Percentiles rank a stretch among this genome's conserved stretches.
Evolutionary conservation across 1,140 invertebrate species (phyloP).

Genomic region (Procambarus virginalis): DNA sequence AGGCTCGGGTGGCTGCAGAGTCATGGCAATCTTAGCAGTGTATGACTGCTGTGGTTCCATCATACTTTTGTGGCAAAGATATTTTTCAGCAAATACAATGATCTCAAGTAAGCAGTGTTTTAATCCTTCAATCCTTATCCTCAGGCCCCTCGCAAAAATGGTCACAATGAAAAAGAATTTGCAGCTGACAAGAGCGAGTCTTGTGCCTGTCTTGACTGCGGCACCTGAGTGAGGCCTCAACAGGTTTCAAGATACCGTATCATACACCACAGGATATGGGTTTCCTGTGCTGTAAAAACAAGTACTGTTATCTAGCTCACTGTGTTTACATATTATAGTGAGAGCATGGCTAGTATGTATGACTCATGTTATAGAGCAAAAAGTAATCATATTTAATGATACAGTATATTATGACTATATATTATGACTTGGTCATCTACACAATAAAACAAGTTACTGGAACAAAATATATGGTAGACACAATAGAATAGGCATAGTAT

Average conservation of each 20-base stretch:
- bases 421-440: too few relatives aligned
- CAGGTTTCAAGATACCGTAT: slow-evolving; percentile 11
- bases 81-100: background rate
- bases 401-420: too few relatives aligned
- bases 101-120: background rate
- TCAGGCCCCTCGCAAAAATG: background rate
- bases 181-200: too few relatives aligned
- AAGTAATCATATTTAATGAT: too few relatives aligned
- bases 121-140: background rate
- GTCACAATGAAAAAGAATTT: background rate
- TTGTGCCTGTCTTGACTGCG: background rate
- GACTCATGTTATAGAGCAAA: too few relatives aligned
- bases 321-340: too few relatives aligned
- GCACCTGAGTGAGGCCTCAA: background rate
- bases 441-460: too few relatives aligned
- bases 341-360: too few relatives aligned
- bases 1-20: background rate
- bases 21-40: slow-evolving; percentile 32
- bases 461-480: too few relatives aligned
- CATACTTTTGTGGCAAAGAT: background rate
- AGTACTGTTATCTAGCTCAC: too few relatives aligned
- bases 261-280: slow-evolving; percentile 13
- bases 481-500: too few relatives aligned
- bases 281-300: background rate
- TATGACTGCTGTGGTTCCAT: slow-evolving; percentile 22